Base-by-base conservation (phyloP, 2,888 invertebrate species). In the Pheosia tremula region DNA sequence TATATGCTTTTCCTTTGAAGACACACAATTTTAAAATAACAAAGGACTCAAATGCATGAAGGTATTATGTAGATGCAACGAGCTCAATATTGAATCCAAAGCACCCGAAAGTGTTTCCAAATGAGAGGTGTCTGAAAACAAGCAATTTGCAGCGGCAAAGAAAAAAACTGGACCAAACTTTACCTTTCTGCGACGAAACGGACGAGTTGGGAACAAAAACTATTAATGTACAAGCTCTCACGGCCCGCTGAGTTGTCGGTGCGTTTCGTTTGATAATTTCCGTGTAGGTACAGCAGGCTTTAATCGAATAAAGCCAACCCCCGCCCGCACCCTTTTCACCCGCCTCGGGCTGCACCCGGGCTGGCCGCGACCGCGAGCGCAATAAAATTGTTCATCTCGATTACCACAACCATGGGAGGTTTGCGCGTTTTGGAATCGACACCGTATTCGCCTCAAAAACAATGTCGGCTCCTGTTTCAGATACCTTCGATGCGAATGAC, bases 181-280 rank as follows among this genome's bases (percentile, higher is more conserved):
- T 78, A 82, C 81, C 81, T 86, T 85, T 84, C 83, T 84, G 83
- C 79, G 81, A 87, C 84, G 84, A 85, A 86, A 86, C 84, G 79
- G 77, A 79, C 70, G 87, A 86, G 86, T 87, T 85, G 81, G 83
- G 77, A 86, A 91, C 90, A 91, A 92, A 91, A 92, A 91, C 91
- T 91, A 90, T 90, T 88, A 89, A 89, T 88, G 88, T 87, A 88
- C 86, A 86, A 84, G 81, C 87, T 85, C 86, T 88, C 86, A 85
- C 91, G 87, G 89, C 78, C 86, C 88, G 90, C 77, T 91, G 91
- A 86, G 82, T 88, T 86, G 88, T 88, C 86, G 85, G 89, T 90
- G 89, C 87, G 89, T 90, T 90, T 86, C 91, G 92, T 91, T 91
- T 91, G 90, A 92, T 93, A 91, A 92, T 91, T 89, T 89, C 87